Base-by-base conservation (phyloP, 2,888 invertebrate species). In the Hypomecis punctinalis region DNA sequence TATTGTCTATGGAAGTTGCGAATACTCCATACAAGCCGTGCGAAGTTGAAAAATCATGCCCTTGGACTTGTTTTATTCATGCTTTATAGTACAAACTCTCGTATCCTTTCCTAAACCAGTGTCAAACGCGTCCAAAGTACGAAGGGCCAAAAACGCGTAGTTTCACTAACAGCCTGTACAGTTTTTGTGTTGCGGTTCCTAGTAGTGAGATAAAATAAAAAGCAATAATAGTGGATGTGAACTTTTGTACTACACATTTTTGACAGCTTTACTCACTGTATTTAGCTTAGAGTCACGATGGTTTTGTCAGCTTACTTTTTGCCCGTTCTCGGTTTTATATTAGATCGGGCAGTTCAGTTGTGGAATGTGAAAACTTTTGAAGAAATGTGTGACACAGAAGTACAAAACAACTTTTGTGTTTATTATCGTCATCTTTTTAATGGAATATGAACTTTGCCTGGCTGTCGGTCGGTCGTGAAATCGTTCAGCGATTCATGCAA, bases 141-240 rank as follows among this genome's bases (percentile, higher is more conserved):
- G 39, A 39, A 39, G 5, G 9, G 39, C 9, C 23, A 23, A 23
- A 7, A 40, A 40, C 43, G n/a, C n/a, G 11, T n/a, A n/a, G 11
- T 43, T 43, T 43, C 43, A 6, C 6, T n/a, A 33, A 47, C 47
- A 47, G 6, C 7, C 23, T 65, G 61, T 53, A 65, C 62, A 66
- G 62, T 72, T 40, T 77, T 78, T 68, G 63, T 72, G 52, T 80
- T 82, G 85, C 83, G 77, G 82, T 89, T 87, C 88, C 88, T 86
- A 84, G 73, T 86, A 84, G 73, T 77, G 78, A 82, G 75, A 79
- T 63, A 74, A 82, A 80, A 73, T 74, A 83, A 85, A 53, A 57
- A 92, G 92, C 91, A 92, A 92, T 92, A 92, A 91, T 82, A 75
- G 84, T 85, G 91, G 91, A 91, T 92, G 92, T 92, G 92, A 90